Evolutionary conservation across 2,113 vertebrate species (phyloP).

Genomic region (Lepidothrix coronata): DNA sequence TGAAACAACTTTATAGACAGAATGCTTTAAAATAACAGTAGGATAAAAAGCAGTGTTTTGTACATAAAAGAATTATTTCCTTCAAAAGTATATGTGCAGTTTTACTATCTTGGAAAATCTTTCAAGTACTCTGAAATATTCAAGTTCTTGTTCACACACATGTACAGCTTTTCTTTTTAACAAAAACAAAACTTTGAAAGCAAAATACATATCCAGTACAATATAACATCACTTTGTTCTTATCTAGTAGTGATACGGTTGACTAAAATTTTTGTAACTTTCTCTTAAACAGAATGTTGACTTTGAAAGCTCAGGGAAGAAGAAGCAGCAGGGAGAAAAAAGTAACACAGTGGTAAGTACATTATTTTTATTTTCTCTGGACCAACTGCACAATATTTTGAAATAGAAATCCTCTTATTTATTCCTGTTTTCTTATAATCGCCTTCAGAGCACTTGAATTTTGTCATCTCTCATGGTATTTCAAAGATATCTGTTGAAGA

Average conservation of each 20-base stretch:
- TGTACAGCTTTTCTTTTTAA: background rate
- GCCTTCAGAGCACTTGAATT: background rate
- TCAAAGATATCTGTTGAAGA: background rate
- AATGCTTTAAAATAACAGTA: background rate
- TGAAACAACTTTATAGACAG: background rate
- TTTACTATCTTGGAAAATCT: background rate
- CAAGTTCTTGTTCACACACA: background rate
- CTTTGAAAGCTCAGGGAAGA: conserved; percentile 79
- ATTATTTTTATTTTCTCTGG: background rate
- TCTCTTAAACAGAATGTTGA: conserved; percentile 78
- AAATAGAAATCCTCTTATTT: background rate
- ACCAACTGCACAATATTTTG: background rate
- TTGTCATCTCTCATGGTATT: background rate
- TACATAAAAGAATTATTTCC: background rate
- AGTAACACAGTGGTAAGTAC: conserved; percentile 75
- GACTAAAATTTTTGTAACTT: conserved; percentile 38
- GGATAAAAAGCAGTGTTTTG: background rate
- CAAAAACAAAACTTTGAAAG: background rate
- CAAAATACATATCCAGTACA: background rate
- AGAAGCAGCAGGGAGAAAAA: conserved; percentile 77
- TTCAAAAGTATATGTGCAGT: background rate
- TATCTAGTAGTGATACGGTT: background rate
- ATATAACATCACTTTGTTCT: background rate
- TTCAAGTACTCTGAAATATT: background rate
- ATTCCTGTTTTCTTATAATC: background rate